Base-by-base conservation (phyloP, 1,140 invertebrate genomes). In the Berghia stephanieae region DNA sequence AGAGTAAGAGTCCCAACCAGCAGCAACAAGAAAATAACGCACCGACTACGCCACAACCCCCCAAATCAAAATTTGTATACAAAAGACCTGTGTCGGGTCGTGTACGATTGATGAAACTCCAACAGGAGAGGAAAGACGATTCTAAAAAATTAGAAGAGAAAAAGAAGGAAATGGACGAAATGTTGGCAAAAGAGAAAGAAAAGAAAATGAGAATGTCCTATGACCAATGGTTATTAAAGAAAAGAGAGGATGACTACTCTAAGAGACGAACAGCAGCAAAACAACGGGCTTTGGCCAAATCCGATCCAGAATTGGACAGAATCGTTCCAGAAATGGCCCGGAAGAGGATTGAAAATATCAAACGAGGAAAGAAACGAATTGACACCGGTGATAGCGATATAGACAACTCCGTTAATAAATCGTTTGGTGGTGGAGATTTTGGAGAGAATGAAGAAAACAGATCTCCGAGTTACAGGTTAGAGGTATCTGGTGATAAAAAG, bases 41-140 rank as follows among this genome's bases (percentile, higher is more conserved):
- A 36, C 31, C 18, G 21, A 57, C 31, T 18, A 18, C 38, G 4
- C 36, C 38, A 34, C 42, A 40, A 38, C 81, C 83, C 24, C 81
- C 81, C 34, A 79, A 82, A 31, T 82, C 83, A 24, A 84, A 83
- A 21, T 85, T 85, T 79, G 85, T 86, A 13, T 85, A 86, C 73
- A 85, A 83, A 72, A 71, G 85, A 18, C 83, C 84, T 13, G 83
- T 85, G 13, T 81, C 85, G 18, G 84, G 85, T n/a, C 77, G 81
- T 42, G 83, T 85, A 24, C 81, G 83, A 70, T 69, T 86, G n/a
- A 75, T 76, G 66, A 84, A 83, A 55, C 63, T 78, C 4, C 78
- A 83, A 27, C 77, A 49, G 44, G 77, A 78, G 13, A 49, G 57
- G 63, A 77, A 77, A 34, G 49, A 74, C 6, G 46, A 76, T 49